Evolutionary conservation across 2,888 invertebrate genomes (phyloP), one percentile per base, ranked within the genome.

Genomic region (Pyrrhia umbra): DNA sequence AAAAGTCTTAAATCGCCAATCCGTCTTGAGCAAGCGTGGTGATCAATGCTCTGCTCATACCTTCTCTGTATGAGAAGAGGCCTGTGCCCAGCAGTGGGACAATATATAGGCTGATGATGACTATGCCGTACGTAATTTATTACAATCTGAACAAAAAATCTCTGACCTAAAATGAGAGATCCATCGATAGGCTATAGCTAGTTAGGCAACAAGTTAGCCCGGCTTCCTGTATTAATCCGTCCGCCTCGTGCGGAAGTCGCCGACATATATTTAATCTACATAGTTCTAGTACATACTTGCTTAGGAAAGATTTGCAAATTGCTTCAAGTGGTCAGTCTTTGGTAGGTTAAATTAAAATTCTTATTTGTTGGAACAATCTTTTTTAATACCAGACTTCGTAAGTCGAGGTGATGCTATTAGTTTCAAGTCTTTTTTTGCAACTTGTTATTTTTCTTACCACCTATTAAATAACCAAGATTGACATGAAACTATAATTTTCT

Each of bases 171-270:
- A 34, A 21, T 30, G 4, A 65, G 46, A 47, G 15, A 15, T 27
- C 1, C 15, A 3, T 18, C 34, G 40, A 39, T 49, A 54, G 16
- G 15, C 40, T 21, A 6, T 13, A 6, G 15, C 25, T 30, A 23
- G 23, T 43, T 42, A 74, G 34, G 58, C 58, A 56, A 39, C 75
- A 57, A 57, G 68, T 67, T 52, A 66, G 49, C 74, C 50, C 30
- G 25, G 46, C 67, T 72, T 75, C 69, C 66, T 75, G 64, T 50
- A 72, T 67, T 68, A 81, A 75, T 71, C 57, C 45, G 70, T 47
- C 59, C 42, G 45, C 45, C 50, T 63, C 8, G 21, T 1, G 1
- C 45, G 50, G 68, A 75, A 75, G 21, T 23, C 46, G 10, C 8
- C 25, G 66, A 73, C 39, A 46, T 66, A 46, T 66, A 52, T 65